A percentile compares a stretch with the other conserved stretches of the same genome.
These are phyloP conservation scores for Morone saxatilis DNA, from an alignment of 2,113 vertebrate genomes.

Conservation along the genomic window DNA sequence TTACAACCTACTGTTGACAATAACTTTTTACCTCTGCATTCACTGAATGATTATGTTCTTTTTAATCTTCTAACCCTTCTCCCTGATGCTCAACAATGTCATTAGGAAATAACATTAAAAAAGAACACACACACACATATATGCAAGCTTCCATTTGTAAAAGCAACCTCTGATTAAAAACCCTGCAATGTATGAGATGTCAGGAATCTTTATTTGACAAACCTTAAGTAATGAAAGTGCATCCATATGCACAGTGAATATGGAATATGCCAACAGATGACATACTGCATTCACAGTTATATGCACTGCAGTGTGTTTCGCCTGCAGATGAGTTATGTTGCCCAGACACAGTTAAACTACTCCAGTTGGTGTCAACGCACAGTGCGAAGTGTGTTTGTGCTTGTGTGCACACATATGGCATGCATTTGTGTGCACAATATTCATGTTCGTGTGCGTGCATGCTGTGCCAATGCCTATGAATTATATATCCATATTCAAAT, in stretches of 20 bases:
- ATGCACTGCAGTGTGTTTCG: constrained; percentile 26
- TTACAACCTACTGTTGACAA: constrained; percentile 31
- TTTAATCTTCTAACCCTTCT: constrained; percentile 27
- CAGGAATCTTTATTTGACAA: constrained; percentile 24
- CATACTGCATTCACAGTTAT: constrained; percentile 29
- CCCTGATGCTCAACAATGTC: constrained; percentile 32
- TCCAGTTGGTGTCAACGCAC: constrained; percentile 31
- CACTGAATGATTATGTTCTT: constrained; percentile 19
- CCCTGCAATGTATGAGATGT: constrained; percentile 43
- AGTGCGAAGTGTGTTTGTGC: constrained; percentile 1
- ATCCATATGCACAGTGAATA: constrained; percentile 49
- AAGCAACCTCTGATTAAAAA: constrained; percentile 52
- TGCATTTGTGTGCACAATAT: constrained; percentile 25
- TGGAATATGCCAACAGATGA: constrained; percentile 57
- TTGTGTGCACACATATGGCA: constrained; percentile 36
- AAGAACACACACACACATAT: constrained; percentile 8
- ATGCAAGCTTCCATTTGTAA: constrained; percentile 29
- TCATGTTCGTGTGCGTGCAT: constrained; percentile 42
- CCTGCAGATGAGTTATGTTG: constrained; percentile 44
- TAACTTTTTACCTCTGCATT: constrained; percentile 44
- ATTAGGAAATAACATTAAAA: constrained; percentile 42
- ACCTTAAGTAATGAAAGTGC: constrained; percentile 41
- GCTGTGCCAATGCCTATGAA: constrained; percentile 78
- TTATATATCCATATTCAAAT: constrained; percentile 86
- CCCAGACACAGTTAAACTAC: constrained; percentile 38